Percentiles rank a stretch among this genome's conserved stretches.
phyloP scores from a whole-genome alignment of 2,797 vertebrate species.

The Falco naumanni region DNA sequence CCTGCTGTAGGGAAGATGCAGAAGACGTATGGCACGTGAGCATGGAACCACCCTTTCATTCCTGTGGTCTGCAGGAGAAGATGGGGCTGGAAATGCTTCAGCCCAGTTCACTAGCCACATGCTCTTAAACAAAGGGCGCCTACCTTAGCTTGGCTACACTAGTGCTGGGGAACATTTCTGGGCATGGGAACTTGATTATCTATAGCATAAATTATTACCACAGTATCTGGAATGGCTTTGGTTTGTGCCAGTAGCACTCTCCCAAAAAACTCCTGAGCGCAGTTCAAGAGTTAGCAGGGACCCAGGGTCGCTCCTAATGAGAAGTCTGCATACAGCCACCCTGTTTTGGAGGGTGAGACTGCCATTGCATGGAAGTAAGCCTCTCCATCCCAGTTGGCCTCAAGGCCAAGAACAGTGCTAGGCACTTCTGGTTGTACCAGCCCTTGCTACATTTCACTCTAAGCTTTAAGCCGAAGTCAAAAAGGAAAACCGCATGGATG shows the following conservation, averaged over 20 bases:
- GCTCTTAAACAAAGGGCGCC: not conserved
- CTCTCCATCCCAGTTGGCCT: not conserved
- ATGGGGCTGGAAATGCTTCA: not conserved
- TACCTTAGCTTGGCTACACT: not conserved
- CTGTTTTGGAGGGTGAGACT: not conserved
- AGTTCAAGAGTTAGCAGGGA: not conserved
- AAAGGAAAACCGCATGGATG: not conserved
- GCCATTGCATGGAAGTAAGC: not conserved
- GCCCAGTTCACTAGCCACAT: not conserved
- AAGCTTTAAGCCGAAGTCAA: not conserved
- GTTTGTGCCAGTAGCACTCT: not conserved
- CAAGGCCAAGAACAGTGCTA: not conserved
- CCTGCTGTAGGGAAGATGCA: not conserved
- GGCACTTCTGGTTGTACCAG: not conserved
- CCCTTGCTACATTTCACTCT: not conserved
- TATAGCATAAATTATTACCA: not conserved
- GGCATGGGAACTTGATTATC: not conserved
- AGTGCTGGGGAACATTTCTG: not conserved
- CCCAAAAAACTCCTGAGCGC: fast-evolving
- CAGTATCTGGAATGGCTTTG: not conserved
- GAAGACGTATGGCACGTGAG: fast-evolving
- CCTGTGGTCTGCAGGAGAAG: not conserved
- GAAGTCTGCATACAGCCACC: not conserved
- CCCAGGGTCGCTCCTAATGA: not conserved
- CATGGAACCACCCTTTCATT: not conserved